Evolutionary conservation across 2,797 vertebrate genomes (phyloP).

Genomic region (Bovichtus diacanthus): DNA sequence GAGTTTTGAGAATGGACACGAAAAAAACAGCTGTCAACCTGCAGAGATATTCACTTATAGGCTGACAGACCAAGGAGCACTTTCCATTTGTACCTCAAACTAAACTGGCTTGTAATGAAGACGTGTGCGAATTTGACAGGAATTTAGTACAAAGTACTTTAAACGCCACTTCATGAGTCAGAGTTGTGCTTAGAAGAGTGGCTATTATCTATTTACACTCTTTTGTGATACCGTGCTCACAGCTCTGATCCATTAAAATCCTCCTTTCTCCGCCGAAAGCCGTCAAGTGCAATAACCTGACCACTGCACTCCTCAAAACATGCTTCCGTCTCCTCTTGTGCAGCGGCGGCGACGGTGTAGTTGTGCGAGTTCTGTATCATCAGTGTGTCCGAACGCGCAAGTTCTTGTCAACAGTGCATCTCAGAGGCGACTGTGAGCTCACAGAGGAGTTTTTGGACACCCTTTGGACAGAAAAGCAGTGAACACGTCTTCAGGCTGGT

Average conservation of each 20-base stretch:
- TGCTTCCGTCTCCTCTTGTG: slow-evolving; percentile 16
- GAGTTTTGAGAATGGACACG: not conserved
- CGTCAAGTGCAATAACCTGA: slow-evolving; percentile 50
- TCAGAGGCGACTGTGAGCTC: not conserved
- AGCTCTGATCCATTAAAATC: slow-evolving; percentile 25
- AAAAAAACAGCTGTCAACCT: no score
- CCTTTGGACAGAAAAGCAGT: not conserved
- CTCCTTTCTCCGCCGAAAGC: slow-evolving; percentile 40
- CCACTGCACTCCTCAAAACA: slow-evolving; percentile 31
- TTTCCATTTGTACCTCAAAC: not conserved
- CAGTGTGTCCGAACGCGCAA: not conserved
- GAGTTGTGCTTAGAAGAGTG: not conserved
- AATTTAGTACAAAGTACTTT: not conserved
- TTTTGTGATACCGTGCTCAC: slow-evolving; percentile 1
- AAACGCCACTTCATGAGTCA: not conserved
- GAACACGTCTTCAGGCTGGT: no score
- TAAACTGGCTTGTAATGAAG: not conserved
- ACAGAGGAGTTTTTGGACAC: not conserved
- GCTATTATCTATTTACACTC: not conserved
- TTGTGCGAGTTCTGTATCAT: not conserved
- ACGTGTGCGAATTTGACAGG: not conserved
- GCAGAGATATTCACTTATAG: no score
- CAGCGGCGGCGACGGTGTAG: not conserved
- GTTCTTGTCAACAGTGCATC: slow-evolving; percentile 10
- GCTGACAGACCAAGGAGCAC: not conserved